Conservation (phyloP, 2,113 vertebrate species). For the Dolichotis patagonum region DNA sequence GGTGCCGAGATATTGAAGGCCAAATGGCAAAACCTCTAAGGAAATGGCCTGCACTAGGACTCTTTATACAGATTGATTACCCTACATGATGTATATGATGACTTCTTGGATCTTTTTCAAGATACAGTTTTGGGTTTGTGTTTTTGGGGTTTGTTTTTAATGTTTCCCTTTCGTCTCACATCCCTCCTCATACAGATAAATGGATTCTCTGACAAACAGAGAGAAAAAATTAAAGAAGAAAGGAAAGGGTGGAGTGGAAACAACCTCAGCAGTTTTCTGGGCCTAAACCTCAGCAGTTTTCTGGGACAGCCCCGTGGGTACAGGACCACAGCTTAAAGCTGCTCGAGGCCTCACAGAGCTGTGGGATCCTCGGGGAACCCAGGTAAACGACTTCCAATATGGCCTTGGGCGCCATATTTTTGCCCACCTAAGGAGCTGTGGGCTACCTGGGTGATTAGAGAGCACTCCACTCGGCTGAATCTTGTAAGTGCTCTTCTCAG, state of each 20-base stretch:
- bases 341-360: background rate
- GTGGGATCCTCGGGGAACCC: background rate
- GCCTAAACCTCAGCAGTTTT: background rate
- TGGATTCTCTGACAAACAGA: background rate
- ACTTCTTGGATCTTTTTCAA: conserved; percentile 6
- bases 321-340: background rate
- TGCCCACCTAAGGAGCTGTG: background rate
- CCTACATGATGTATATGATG: background rate
- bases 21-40: conserved; percentile 3
- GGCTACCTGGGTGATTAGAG: background rate
- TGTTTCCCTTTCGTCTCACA: background rate
- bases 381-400: background rate
- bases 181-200: background rate
- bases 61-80: background rate
- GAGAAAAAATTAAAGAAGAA: background rate
- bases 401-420: background rate
- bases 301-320: background rate
- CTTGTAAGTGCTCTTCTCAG: background rate
- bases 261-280: background rate
- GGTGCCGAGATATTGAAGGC: background rate
- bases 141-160: background rate
- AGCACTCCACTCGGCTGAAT: background rate
- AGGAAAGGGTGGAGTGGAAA: background rate
- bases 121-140: background rate
- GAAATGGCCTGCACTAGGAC: background rate